Evolutionary conservation across 2,113 vertebrate genomes (phyloP).

Genomic region (Chionomys nivalis): DNA sequence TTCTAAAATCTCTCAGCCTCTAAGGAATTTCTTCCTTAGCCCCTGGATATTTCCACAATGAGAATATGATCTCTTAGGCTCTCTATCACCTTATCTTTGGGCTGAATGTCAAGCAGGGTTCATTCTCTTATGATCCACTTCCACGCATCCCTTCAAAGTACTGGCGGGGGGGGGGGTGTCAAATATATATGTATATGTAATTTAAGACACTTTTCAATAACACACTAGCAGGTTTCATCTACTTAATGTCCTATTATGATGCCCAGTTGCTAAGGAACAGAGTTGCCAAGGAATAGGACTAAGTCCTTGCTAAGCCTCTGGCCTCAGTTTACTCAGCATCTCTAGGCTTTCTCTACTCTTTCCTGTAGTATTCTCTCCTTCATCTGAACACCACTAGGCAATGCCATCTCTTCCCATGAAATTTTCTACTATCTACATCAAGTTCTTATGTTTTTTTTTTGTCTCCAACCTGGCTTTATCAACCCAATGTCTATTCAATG

Average conservation of each 20-base stretch:
- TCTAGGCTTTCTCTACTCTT: background rate
- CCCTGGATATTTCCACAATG: background rate
- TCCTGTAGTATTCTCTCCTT: background rate
- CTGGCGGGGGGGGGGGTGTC: too few relatives aligned
- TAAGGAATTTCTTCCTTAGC: background rate
- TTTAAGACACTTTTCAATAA: background rate
- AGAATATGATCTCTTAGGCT: background rate
- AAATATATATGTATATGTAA: too few relatives aligned
- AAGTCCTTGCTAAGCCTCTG: background rate
- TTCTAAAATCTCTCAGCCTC: background rate
- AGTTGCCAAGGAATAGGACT: background rate
- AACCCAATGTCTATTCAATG: background rate
- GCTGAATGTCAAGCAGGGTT: background rate
- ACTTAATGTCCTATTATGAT: background rate
- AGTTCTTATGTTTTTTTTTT: background rate
- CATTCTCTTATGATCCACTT: background rate
- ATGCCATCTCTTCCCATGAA: background rate
- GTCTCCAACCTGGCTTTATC: background rate
- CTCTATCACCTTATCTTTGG: background rate
- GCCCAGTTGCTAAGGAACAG: background rate
- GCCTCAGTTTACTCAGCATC: fast-evolving
- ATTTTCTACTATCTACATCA: background rate
- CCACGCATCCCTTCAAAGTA: background rate
- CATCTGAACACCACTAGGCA: background rate
- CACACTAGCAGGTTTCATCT: background rate